A percentile compares a stretch with the other conserved stretches of the same genome.
These are phyloP conservation scores for Proctacanthus coquilletti DNA, from an alignment of 1,140 invertebrate genomes.

Conservation along the genomic window DNA sequence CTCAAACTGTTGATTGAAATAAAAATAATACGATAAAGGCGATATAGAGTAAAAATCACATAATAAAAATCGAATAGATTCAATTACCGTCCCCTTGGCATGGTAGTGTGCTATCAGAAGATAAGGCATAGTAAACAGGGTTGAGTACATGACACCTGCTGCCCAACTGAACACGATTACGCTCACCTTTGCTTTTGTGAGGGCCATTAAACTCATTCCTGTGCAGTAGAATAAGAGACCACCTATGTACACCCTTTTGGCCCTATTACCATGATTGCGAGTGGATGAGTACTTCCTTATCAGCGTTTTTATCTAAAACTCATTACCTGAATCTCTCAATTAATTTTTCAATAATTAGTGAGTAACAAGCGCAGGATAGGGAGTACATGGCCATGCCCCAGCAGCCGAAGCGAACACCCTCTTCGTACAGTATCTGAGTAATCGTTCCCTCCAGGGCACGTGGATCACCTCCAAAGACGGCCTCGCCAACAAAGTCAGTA, in stretches of 20 bases:
- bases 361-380: slow-evolving; percentile 84
- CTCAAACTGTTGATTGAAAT: slow-evolving; percentile 48
- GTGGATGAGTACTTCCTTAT: slow-evolving; percentile 6
- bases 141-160: slow-evolving; percentile 93
- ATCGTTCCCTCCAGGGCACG: slow-evolving; percentile 50
- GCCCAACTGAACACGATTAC: slow-evolving; percentile 81
- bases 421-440: slow-evolving; percentile 57
- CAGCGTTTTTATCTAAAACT: too few relatives aligned
- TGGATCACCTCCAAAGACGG: slow-evolving; percentile 85
- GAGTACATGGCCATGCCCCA: slow-evolving; percentile 97
- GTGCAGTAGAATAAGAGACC: slow-evolving; percentile 78
- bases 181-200: slow-evolving; percentile 56
- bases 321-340: slow-evolving; percentile 75
- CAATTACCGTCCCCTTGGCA: slow-evolving; percentile 61
- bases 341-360: slow-evolving; percentile 72
- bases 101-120: slow-evolving; percentile 87
- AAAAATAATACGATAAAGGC: slow-evolving; percentile 2
- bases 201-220: slow-evolving; percentile 80
- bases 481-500: slow-evolving; percentile 92
- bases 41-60: background rate
- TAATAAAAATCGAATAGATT: background rate
- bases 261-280: slow-evolving; percentile 35
- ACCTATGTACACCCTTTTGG: slow-evolving; percentile 72
- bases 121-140: slow-evolving; percentile 94
- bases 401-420: slow-evolving; percentile 85